Conservation (phyloP, 2,888 invertebrate species). For the Sminthurides aquaticus region DNA sequence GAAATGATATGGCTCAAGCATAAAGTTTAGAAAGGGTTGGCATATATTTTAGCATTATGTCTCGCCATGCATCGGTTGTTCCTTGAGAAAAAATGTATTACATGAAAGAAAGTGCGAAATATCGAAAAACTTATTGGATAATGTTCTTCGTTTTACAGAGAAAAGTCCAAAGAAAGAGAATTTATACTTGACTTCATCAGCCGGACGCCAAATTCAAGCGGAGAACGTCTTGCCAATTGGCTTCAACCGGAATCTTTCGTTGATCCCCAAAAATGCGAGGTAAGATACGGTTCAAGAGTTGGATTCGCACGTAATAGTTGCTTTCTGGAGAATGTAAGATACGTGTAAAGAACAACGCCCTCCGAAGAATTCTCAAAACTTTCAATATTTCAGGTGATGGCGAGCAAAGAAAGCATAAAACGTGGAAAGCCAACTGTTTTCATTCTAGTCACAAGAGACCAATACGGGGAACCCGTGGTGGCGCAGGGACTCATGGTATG, state of each 20-base stretch:
- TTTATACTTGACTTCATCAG: slow-evolving; percentile 88
- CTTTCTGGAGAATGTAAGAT: too few relatives aligned
- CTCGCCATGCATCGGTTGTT: too few relatives aligned
- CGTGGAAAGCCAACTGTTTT: slow-evolving; percentile 79
- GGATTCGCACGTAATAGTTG: too few relatives aligned
- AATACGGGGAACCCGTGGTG: slow-evolving; percentile 80
- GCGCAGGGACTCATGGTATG: slow-evolving; percentile 75
- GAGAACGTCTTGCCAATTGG: slow-evolving; percentile 90
- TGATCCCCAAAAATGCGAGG: slow-evolving; percentile 79
- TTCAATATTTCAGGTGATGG: slow-evolving; percentile 37
- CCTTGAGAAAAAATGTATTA: too few relatives aligned
- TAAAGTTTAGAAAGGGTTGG: too few relatives aligned
- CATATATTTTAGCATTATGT: too few relatives aligned
- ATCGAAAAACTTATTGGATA: too few relatives aligned
- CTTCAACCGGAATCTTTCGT: slow-evolving; percentile 85
- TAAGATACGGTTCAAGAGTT: slow-evolving; percentile 46
- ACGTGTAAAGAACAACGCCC: too few relatives aligned
- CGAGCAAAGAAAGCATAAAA: slow-evolving; percentile 50
- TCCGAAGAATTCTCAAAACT: too few relatives aligned
- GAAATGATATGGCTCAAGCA: too few relatives aligned
- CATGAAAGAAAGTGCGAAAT: too few relatives aligned
- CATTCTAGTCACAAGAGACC: slow-evolving; percentile 75
- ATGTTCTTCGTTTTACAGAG: slow-evolving; percentile 43
- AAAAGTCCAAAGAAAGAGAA: slow-evolving; percentile 79
- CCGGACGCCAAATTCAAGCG: slow-evolving; percentile 75